Base-by-base conservation (phyloP, 2,888 invertebrate species). In the Nowickia ferox region DNA sequence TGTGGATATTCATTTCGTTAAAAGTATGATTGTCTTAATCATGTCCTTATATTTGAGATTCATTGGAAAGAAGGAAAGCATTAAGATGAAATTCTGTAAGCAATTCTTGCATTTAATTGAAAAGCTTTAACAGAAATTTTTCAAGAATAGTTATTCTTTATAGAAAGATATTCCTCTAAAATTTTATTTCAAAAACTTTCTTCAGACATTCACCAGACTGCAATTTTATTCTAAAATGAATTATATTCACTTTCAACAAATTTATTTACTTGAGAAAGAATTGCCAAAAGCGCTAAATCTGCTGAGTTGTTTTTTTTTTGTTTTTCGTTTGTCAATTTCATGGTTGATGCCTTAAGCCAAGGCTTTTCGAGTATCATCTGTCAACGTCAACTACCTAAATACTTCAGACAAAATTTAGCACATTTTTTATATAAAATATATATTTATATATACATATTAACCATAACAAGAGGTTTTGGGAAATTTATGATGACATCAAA, bases 291-390 rank as follows among this genome's bases (percentile, higher is more conserved):
- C 30, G 8, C 13, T 30, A 30, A 55, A 55, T 30, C n/a, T 57
- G 30, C 1, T 38, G 30, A n/a, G n/a, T n/a, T n/a, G n/a, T n/a
- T n/a, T n/a, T n/a, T n/a, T n/a, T n/a, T n/a, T n/a, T n/a, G n/a
- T 59, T 13, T 59, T 59, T 38, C 38, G 9, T 11, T 53, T 53
- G 4, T 57, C 53, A 59, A 59, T 59, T 59, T 38, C n/a, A 38
- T n/a, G 38, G 38, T 38, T 59, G n/a, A 15, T 38, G 15, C 13
- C 38, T 38, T 59, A 59, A 59, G 1, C 9, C 15, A 15, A n/a
- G 8, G 13, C 13, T 15, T n/a, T n/a, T n/a, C n/a, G n/a, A n/a
- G n/a, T n/a, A 8, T 59, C 38, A 59, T n/a, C 9, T 59, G 30
- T 57, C 13, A 59, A 9, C n/a, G 13, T 2, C 59, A 59, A 59